Conservation (phyloP, 1,140 invertebrate genomes). For the Bombus pascuorum region DNA sequence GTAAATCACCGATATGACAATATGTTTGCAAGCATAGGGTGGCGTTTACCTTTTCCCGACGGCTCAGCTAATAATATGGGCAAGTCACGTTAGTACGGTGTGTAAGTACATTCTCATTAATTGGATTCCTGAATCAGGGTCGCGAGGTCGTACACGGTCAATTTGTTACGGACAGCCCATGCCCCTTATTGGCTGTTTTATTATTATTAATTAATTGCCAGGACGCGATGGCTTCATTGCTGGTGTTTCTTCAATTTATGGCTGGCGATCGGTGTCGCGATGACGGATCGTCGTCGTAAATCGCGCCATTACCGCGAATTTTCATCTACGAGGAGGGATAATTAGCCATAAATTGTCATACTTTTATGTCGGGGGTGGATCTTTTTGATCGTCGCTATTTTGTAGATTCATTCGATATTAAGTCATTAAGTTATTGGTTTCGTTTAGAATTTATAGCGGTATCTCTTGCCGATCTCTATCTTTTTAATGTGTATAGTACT, state of each 20-base stretch:
- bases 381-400: neutral
- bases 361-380: neutral
- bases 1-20: constrained; percentile 14
- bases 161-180: constrained; percentile 45
- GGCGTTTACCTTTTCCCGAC: neutral
- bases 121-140: constrained; percentile 54
- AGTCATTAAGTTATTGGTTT: neutral
- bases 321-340: constrained; percentile 30
- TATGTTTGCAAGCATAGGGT: constrained; percentile 16
- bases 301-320: constrained; percentile 38
- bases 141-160: constrained; percentile 38
- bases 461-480: neutral
- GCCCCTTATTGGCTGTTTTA: constrained; percentile 34
- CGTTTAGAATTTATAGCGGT: neutral
- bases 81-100: neutral
- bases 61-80: neutral
- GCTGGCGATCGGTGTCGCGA: constrained; percentile 38
- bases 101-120: constrained; percentile 48
- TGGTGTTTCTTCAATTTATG: constrained; percentile 43
- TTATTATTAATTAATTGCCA: constrained; percentile 66
- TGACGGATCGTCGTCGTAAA: constrained; percentile 56
- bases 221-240: constrained; percentile 58
- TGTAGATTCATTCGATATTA: neutral
- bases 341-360: constrained; percentile 58
- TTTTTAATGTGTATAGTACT: neutral